Base-by-base conservation (phyloP, 2,113 vertebrate genomes). In the Anolis sagrei region DNA sequence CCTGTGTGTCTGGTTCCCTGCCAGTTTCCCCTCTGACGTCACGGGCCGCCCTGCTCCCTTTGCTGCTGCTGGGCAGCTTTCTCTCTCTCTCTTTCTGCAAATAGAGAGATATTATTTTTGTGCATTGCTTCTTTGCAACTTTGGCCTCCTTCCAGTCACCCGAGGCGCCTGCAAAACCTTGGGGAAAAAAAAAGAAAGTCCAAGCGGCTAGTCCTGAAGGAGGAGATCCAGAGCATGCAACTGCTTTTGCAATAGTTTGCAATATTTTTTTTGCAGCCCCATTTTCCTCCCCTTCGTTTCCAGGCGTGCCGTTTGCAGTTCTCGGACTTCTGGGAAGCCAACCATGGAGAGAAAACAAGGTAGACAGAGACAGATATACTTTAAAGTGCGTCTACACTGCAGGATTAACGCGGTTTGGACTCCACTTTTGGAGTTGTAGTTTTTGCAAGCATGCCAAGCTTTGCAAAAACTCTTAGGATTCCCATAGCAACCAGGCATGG, bases 281-380 rank as follows among this genome's bases (percentile, higher is more conserved):
- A 49, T 61, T 74, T 0, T 1, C 69, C 87, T n/a, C n/a, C 87
- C 93, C 92, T 90, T 90, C n/a, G 62, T 2, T n/a, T 25, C 90
- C 84, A 86, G 93, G 86, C 91, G 85, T 61, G 89, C 87, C 39
- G 13, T 64, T 18, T 2, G 66, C 86, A 89, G 84, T 77, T 86
- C 94, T 61, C 90, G 81, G 93, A 86, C 89, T 95, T 95, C 94
- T 92, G 95, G 92, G 94, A 93, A 95, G 51, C 90, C 93, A 2
- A 34, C 91, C 93, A 95, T 95, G 95, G 95, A 95, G 91, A 95
- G 91, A 87, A 95, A 91, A 89, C 93, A 94, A 95, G 94, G 95
- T 95, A 93, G 82, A 18, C 21, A 23, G 0, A 93, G 82, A 18
- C 21, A 23, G 0, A 90, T 21, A 7, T 93, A 91, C 93, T n/a